A percentile compares a stretch with the other conserved stretches of the same genome.
Conservation (phyloP, 2,113 vertebrate genomes). For the Polyodon spathula region DNA sequence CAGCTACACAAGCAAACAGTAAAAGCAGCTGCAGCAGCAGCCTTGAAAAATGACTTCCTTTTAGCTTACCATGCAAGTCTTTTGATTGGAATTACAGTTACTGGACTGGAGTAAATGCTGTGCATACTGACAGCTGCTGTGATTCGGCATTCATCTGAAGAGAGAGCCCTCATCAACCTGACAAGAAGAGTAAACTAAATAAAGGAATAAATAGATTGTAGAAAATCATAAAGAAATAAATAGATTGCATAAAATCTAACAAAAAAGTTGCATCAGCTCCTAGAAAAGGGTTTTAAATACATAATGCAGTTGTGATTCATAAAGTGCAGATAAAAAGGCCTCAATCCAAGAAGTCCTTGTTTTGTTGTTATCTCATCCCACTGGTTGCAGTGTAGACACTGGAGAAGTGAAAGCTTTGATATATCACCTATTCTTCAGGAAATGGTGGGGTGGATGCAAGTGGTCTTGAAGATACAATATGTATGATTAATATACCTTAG, state of each 20-base stretch:
- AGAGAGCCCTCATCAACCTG: not conserved
- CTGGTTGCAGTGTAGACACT: not conserved
- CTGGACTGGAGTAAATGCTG: not conserved
- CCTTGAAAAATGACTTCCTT: not conserved
- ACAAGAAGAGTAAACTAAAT: too few species aligned
- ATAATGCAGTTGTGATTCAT: conserved; percentile 2
- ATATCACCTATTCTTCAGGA: conserved; percentile 28
- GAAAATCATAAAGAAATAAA: not conserved
- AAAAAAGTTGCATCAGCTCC: not conserved
- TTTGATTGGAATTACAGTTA: not conserved
- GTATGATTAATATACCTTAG: conserved; percentile 6
- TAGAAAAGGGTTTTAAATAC: conserved; percentile 6
- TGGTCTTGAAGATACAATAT: too few species aligned
- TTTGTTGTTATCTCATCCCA: not conserved
- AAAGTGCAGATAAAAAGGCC: not conserved
- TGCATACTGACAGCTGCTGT: conserved; percentile 1
- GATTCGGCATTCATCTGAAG: not conserved
- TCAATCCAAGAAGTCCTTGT: not conserved
- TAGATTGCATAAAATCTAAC: not conserved
- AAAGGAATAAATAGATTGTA: too few species aligned
- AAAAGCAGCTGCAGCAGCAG: not conserved
- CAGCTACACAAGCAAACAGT: not conserved
- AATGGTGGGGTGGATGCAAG: not conserved
- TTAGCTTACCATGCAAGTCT: not conserved
- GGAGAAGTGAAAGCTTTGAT: conserved; percentile 2